Percentiles rank a stretch among this genome's conserved stretches.
Conservation (phyloP, 2,797 vertebrate genomes). For the Pseudochaenichthys georgianus region DNA sequence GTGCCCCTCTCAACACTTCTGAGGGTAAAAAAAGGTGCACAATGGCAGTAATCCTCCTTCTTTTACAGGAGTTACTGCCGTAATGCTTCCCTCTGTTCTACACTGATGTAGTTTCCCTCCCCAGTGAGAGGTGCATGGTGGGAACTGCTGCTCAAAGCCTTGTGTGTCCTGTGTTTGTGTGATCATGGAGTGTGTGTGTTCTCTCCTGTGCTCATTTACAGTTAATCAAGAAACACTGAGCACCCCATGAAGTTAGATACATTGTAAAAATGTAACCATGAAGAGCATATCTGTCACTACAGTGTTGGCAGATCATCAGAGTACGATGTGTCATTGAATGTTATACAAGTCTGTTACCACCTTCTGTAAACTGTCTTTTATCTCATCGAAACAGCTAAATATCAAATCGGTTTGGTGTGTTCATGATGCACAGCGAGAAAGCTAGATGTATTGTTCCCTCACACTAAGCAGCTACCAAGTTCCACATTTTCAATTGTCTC, state of each 20-base stretch:
- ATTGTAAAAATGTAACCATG: conserved; percentile 56
- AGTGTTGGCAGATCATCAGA: conserved; percentile 28
- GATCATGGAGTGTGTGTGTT: conserved; percentile 18
- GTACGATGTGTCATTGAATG: conserved; percentile 46
- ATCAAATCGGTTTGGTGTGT: conserved; percentile 31
- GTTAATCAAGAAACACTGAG: conserved; percentile 19
- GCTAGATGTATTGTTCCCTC: conserved; percentile 14
- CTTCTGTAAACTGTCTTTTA: conserved; percentile 47
- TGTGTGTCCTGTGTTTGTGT: conserved; percentile 31
- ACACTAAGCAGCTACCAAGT: conserved; percentile 15
- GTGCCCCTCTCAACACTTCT: conserved; percentile 32
- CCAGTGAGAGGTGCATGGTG: conserved; percentile 35
- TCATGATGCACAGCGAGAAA: conserved; percentile 18
- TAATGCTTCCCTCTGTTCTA: conserved; percentile 12
- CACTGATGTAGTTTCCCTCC: conserved; percentile 8
- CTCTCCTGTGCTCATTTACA: conserved; percentile 28
- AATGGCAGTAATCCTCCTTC: conserved; percentile 1
- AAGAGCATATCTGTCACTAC: conserved; percentile 23
- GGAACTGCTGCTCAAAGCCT: conserved; percentile 40
- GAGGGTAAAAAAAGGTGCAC: background rate
- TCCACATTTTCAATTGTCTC: conserved; percentile 30
- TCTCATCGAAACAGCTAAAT: conserved; percentile 20
- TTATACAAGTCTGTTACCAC: conserved; percentile 44
- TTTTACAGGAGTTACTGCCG: conserved; percentile 17
- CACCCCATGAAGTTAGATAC: conserved; percentile 35